phyloP scores from a whole-genome alignment of 2,888 invertebrate species.

The Chrysolina haemoptera region DNA sequence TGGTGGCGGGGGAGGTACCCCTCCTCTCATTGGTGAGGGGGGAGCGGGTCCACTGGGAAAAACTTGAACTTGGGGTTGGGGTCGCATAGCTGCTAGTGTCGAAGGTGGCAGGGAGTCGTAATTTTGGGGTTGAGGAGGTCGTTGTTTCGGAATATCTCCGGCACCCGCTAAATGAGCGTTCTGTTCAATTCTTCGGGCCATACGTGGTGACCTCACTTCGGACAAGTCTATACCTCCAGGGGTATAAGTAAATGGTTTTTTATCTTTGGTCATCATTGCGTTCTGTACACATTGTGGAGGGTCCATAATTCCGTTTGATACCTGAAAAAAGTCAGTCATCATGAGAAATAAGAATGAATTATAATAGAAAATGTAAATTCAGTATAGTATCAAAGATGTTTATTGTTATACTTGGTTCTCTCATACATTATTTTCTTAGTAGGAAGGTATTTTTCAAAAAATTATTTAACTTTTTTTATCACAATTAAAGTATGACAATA shows the following conservation, averaged over 20 bases:
- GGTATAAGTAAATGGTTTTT: conserved; percentile 97
- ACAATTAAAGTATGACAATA: no score
- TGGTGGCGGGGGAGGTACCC: conserved; percentile 68
- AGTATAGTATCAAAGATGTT: no score
- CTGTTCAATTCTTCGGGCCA: conserved; percentile 84
- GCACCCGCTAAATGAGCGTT: conserved; percentile 82
- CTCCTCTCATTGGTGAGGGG: conserved; percentile 59
- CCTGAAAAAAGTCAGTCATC: conserved; percentile 50
- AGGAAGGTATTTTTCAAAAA: no score
- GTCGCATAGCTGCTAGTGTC: conserved; percentile 76
- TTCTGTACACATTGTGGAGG: conserved; percentile 93
- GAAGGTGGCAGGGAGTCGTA: conserved; percentile 74
- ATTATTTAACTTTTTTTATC: no score
- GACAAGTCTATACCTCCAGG: conserved; percentile 93
- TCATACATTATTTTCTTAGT: no score
- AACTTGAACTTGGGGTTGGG: conserved; percentile 78
- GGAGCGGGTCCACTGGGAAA: conserved; percentile 64
- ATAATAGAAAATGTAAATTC: no score
- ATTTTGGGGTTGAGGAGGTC: conserved; percentile 62
- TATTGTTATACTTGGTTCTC: no score
- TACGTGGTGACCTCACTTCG: conserved; percentile 90
- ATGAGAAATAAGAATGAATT: no score
- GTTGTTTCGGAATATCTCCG: conserved; percentile 70
- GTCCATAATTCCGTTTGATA: conserved; percentile 70
- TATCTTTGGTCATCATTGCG: conserved; percentile 96